Evolutionary conservation across 2,888 invertebrate genomes (phyloP).

Genomic region (Sicus ferrugineus): DNA sequence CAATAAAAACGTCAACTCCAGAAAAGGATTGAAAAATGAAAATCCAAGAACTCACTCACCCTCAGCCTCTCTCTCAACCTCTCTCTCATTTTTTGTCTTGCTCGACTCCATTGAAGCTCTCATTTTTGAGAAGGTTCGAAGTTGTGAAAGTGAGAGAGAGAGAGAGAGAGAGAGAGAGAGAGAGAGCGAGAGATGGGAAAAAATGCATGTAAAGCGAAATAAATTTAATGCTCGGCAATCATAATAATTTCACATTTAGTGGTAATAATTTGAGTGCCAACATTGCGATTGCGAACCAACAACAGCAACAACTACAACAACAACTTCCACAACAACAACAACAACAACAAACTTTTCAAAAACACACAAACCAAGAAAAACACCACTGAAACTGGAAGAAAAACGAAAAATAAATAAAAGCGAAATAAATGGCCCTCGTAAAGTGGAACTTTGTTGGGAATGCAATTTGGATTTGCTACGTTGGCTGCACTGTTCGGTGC

Average conservation of each 20-base stretch:
- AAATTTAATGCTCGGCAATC: constrained; percentile 40
- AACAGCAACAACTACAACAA: constrained; percentile 14
- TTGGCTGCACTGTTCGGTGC: constrained; percentile 26
- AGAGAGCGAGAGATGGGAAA: constrained; percentile 1
- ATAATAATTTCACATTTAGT: constrained; percentile 41
- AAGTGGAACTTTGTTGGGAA: constrained; percentile 30
- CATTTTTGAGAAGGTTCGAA: background rate
- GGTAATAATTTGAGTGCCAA: constrained; percentile 39
- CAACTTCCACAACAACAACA: constrained; percentile 8
- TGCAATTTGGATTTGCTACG: constrained; percentile 30
- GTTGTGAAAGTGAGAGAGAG: background rate
- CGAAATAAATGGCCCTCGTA: constrained; percentile 29
- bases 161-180: background rate
- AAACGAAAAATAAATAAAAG: background rate
- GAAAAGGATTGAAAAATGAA: background rate
- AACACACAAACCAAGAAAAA: background rate
- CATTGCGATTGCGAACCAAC: constrained; percentile 5
- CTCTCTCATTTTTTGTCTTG: background rate
- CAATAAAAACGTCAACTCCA: constrained; percentile 26
- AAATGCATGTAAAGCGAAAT: constrained; percentile 33
- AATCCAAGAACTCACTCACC: constrained; percentile 11
- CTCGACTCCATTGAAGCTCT: background rate
- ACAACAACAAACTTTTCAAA: constrained; percentile 11
- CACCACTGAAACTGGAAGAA: constrained; percentile 3
- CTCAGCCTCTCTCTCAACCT: background rate